Conservation (phyloP, 2,888 invertebrate species). For the Euplagia quadripunctaria region DNA sequence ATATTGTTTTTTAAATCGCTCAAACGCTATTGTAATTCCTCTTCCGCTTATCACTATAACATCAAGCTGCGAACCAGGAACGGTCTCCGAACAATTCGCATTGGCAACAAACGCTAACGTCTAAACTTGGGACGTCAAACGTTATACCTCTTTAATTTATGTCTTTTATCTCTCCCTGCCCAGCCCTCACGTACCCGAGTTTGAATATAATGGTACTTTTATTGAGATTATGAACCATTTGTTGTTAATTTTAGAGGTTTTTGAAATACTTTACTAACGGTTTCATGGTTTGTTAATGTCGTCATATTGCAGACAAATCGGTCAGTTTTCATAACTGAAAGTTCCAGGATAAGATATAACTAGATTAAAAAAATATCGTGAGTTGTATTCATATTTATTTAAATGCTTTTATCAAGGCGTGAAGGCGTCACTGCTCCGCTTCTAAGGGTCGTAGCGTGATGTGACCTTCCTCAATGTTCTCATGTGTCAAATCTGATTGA, state of each 20-base stretch:
- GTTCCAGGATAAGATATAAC: too few species aligned
- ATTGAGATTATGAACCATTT: conserved; percentile 40
- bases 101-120: conserved; percentile 62
- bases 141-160: conserved; percentile 67
- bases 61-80: conserved; percentile 50
- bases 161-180: conserved; percentile 65
- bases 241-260: conserved; percentile 36
- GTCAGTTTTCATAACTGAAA: background rate
- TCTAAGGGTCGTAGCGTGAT: too few species aligned
- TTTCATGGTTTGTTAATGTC: background rate
- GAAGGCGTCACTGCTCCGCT: too few species aligned
- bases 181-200: conserved; percentile 42
- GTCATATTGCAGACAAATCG: background rate
- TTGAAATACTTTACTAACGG: conserved; percentile 1
- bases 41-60: conserved; percentile 20
- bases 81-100: conserved; percentile 58
- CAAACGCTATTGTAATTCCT: background rate
- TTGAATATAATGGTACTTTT: conserved; percentile 43
- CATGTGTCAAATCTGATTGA: too few species aligned
- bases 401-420: too few species aligned
- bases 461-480: too few species aligned
- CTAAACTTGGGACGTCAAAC: conserved; percentile 68
- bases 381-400: too few species aligned
- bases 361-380: too few species aligned
- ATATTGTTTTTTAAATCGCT: too few species aligned